Percentiles rank a stretch among this genome's conserved stretches.
phyloP scores from a whole-genome alignment of 2,113 vertebrate genomes.

The Motacilla tschutschensis region DNA sequence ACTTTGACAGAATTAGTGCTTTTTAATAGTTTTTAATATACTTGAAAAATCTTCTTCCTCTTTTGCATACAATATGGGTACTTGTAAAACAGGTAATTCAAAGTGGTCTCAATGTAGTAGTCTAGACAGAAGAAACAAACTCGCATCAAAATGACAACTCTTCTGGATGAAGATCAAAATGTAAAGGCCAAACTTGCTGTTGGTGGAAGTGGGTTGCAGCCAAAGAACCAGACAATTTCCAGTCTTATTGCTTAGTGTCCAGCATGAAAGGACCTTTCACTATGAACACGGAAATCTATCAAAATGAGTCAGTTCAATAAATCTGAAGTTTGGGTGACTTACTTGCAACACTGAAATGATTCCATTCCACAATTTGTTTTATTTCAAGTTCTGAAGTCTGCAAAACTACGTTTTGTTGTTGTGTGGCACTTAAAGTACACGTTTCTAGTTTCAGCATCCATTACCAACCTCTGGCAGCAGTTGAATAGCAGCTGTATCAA shows the following conservation, averaged over 20 bases:
- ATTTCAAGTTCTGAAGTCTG: slow-evolving; percentile 48
- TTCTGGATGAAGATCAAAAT: slow-evolving; percentile 24
- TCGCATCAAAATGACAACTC: slow-evolving; percentile 48
- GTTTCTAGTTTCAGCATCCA: slow-evolving; percentile 48
- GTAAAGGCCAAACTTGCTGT: not conserved
- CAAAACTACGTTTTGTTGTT: slow-evolving; percentile 31
- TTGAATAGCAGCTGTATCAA: slow-evolving; percentile 66
- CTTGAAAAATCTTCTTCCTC: slow-evolving; percentile 66
- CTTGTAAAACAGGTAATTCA: slow-evolving; percentile 47
- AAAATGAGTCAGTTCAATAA: not conserved
- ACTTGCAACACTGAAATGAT: slow-evolving; percentile 51
- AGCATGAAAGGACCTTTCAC: slow-evolving; percentile 32
- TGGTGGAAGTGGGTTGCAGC: slow-evolving; percentile 38
- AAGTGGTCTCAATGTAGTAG: slow-evolving; percentile 46
- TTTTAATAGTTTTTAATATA: slow-evolving; percentile 74
- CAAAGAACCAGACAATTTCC: slow-evolving; percentile 27
- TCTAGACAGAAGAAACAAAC: slow-evolving; percentile 42
- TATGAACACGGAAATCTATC: not conserved
- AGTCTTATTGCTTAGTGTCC: slow-evolving; percentile 4
- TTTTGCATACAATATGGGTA: slow-evolving; percentile 66
- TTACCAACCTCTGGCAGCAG: slow-evolving; percentile 45
- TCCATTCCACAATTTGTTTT: slow-evolving; percentile 33
- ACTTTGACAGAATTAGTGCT: slow-evolving; percentile 67
- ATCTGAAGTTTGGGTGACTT: slow-evolving; percentile 43
- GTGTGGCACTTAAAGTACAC: slow-evolving; percentile 42